Evolutionary conservation across 2,113 vertebrate species (phyloP).

Genomic region (Reinhardtius hippoglossoides): DNA sequence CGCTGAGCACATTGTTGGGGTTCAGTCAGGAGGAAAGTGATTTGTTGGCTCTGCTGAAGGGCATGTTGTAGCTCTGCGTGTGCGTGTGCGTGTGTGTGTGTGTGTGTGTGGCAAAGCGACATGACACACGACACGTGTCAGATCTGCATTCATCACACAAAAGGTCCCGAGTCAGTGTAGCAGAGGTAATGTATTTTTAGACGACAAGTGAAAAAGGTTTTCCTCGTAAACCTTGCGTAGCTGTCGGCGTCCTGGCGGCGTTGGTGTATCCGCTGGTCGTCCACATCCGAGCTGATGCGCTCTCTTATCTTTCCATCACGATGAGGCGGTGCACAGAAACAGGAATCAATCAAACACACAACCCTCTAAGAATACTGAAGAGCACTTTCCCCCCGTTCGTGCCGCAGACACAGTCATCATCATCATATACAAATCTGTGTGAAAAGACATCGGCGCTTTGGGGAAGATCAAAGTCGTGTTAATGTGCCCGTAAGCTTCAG

Average conservation of each 20-base stretch:
- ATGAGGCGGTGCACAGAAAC: too few species aligned
- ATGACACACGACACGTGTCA: constrained; percentile 31
- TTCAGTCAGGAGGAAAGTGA: constrained; percentile 71
- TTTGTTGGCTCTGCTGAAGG: constrained; percentile 47
- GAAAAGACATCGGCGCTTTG: too few species aligned
- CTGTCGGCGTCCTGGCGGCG: neutral
- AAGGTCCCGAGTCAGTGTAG: neutral
- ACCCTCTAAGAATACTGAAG: neutral
- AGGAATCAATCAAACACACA: neutral
- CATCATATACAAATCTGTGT: too few species aligned
- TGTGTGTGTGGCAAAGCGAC: neutral
- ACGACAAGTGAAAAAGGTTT: neutral
- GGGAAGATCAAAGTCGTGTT: too few species aligned
- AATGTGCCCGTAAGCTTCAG: too few species aligned
- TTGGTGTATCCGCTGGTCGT: neutral
- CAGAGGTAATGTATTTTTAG: constrained; percentile 28
- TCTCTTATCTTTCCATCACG: too few species aligned
- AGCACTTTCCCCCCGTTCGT: neutral
- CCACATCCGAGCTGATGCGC: neutral
- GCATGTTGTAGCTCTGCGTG: constrained; percentile 17
- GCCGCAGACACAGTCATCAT: too few species aligned
- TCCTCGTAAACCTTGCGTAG: constrained; percentile 1
- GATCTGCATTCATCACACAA: constrained; percentile 11
- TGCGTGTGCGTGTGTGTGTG: neutral
- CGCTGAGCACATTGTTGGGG: constrained; percentile 56